These are phyloP conservation scores for Drosophila lutescens DNA, from an alignment of 2,888 invertebrate genomes.

Conservation along the genomic window DNA sequence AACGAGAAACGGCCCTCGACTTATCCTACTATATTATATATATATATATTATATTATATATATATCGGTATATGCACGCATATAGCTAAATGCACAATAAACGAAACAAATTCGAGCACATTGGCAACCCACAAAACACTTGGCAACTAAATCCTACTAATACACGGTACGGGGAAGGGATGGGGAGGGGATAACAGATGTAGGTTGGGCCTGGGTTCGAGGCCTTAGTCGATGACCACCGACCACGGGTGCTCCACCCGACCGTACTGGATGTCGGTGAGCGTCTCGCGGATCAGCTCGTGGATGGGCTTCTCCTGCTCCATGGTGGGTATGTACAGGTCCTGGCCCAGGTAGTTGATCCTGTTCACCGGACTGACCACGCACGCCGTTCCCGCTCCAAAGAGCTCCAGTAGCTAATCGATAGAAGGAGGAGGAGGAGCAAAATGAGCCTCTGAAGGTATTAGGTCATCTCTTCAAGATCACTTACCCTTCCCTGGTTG, in stretches of 20 bases:
- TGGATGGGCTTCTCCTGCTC: constrained; percentile 90
- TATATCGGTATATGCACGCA: constrained; percentile 17
- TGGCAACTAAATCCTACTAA: constrained; percentile 74
- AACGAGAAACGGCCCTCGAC: constrained; percentile 13
- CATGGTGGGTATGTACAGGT: constrained; percentile 90
- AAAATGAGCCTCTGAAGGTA: background rate
- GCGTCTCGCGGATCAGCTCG: constrained; percentile 89
- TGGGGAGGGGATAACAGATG: constrained; percentile 3
- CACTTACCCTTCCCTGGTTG: constrained; percentile 91
- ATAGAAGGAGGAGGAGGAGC: background rate
- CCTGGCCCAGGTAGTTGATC: constrained; percentile 90
- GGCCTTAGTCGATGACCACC: constrained; percentile 86
- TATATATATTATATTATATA: constrained; percentile 6
- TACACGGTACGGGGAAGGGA: constrained; percentile 63
- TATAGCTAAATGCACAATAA: constrained; percentile 46
- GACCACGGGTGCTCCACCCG: constrained; percentile 93
- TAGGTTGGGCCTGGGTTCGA: no score
- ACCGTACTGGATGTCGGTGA: constrained; percentile 96
- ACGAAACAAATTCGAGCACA: constrained; percentile 74
- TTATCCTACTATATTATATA: constrained; percentile 11
- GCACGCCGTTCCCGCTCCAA: constrained; percentile 99
- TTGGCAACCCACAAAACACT: constrained; percentile 54
- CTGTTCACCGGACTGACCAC: constrained; percentile 95
- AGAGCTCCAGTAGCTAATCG: constrained; percentile 94
- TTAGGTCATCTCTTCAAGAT: rapidly evolving